Percentiles rank a stretch among this genome's conserved stretches.
These are phyloP conservation scores for Acanthopleura granulata DNA, from an alignment of 2,888 invertebrate species.

Conservation along the genomic window DNA sequence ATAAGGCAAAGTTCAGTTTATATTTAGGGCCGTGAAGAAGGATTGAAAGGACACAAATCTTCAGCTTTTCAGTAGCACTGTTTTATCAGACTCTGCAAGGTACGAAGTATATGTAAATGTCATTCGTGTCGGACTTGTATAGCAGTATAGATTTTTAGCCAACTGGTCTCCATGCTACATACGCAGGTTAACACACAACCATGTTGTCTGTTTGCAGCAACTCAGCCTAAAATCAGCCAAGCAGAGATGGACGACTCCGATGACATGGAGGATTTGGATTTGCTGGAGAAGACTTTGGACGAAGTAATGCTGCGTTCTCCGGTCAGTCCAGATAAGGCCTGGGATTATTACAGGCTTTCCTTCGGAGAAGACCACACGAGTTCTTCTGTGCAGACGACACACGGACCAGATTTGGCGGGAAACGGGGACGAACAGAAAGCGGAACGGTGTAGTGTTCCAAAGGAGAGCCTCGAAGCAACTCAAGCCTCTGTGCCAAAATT, in stretches of 20 bases:
- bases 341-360: background rate
- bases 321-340: background rate
- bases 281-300: background rate
- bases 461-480: background rate
- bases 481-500: background rate
- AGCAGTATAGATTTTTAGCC: no score
- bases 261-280: conserved; percentile 2
- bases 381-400: background rate
- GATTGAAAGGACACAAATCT: no score
- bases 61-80: no score
- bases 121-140: no score
- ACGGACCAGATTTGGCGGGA: background rate
- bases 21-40: no score
- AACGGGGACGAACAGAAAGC: background rate
- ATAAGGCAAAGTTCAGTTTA: no score
- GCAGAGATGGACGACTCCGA: background rate
- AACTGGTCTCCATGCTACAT: no score
- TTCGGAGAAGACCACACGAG: background rate
- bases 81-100: no score
- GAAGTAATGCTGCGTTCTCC: background rate
- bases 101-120: no score
- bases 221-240: no score
- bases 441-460: background rate
- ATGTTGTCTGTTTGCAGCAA: no score
- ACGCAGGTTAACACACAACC: no score